A percentile compares a stretch with the other conserved stretches of the same genome.
Evolutionary conservation across 2,113 vertebrate genomes (phyloP).

Genomic region (Leucopternis melanops): DNA sequence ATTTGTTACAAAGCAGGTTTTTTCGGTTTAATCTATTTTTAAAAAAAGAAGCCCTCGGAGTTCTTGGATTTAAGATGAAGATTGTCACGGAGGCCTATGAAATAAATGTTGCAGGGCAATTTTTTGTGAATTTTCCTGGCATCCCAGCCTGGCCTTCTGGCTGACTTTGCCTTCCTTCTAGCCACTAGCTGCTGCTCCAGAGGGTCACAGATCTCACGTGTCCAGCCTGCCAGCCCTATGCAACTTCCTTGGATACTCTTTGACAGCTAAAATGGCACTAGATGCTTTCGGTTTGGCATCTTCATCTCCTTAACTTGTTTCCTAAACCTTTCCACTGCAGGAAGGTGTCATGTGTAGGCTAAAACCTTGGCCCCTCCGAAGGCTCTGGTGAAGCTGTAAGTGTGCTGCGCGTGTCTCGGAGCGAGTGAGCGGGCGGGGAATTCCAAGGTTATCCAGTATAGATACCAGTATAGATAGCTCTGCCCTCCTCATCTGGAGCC

Average conservation of each 20-base stretch:
- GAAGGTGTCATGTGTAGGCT: not conserved
- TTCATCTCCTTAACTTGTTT: not conserved
- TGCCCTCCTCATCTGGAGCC: not conserved
- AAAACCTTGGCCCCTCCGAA: not conserved
- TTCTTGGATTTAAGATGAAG: not conserved
- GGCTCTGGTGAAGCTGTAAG: not conserved
- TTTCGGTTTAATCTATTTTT: not conserved
- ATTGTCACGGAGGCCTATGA: not conserved
- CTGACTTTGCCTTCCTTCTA: not conserved
- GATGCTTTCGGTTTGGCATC: not conserved
- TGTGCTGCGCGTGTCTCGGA: fast-evolving
- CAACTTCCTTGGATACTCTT: not conserved
- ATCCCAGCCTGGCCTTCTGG: not conserved
- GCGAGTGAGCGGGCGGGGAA: not conserved
- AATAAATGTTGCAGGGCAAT: not conserved
- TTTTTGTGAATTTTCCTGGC: not conserved
- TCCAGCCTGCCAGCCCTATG: not conserved
- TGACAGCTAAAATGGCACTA: not conserved
- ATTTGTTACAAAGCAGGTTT: not conserved
- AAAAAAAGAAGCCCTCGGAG: fast-evolving
- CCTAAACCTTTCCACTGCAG: not conserved
- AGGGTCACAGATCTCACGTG: not conserved
- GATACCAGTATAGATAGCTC: not conserved
- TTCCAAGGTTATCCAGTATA: not conserved
- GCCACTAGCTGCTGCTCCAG: not conserved